These are phyloP conservation scores for Ictalurus furcatus DNA, from an alignment of 2,113 vertebrate genomes.

Conservation along the genomic window DNA sequence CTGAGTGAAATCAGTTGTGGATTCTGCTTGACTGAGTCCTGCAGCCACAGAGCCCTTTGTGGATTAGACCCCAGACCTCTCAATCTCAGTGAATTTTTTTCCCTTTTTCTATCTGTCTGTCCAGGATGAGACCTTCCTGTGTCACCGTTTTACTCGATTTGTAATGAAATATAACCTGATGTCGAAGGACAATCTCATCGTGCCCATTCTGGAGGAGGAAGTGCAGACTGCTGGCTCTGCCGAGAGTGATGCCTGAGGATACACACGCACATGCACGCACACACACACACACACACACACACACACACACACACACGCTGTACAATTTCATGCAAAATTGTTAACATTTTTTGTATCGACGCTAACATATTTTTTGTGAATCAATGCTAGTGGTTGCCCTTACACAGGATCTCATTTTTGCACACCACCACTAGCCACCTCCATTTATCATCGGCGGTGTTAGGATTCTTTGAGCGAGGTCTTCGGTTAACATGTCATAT, in stretches of 20 bases:
- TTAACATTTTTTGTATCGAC: neutral
- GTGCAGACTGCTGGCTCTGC: conserved; percentile 91
- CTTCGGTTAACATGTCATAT: neutral
- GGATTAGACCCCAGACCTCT: neutral
- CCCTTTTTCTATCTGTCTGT: neutral
- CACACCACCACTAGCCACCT: neutral
- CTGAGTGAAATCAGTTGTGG: neutral
- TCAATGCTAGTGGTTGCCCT: neutral
- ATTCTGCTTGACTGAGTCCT: neutral
- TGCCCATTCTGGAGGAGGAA: conserved; percentile 98
- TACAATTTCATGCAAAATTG: conserved; percentile 14
- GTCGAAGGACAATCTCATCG: conserved; percentile 99
- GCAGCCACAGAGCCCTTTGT: neutral
- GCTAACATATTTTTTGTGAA: neutral
- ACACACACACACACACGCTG: neutral
- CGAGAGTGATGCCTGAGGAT: conserved; percentile 90
- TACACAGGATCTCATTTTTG: conserved; percentile 23
- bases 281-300: neutral
- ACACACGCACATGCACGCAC: neutral
- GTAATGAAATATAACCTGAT: conserved; percentile 99
- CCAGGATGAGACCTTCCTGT: conserved; percentile 97
- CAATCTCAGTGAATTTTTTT: neutral
- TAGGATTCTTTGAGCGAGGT: conserved; percentile 16
- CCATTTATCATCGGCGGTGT: neutral
- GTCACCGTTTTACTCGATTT: conserved; percentile 98